Conservation (phyloP, 2,113 vertebrate genomes). For the Anas platyrhynchos region DNA sequence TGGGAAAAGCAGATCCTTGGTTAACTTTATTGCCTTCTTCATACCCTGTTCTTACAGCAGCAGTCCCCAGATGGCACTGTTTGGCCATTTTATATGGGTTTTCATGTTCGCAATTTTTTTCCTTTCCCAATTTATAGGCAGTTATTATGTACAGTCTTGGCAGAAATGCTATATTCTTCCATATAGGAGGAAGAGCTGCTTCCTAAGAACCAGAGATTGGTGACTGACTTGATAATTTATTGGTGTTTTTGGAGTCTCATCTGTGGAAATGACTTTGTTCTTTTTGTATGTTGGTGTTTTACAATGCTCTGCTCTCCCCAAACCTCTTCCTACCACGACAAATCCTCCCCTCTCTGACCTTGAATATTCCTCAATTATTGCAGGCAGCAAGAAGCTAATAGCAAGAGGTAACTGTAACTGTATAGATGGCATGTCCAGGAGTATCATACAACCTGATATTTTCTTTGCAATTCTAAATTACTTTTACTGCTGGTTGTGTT, state of each 20-base stretch:
- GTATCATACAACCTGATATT: not conserved
- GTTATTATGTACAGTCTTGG: not conserved
- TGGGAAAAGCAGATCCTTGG: not conserved
- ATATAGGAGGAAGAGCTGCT: not conserved
- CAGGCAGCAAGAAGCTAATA: not conserved
- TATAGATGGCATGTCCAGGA: not conserved
- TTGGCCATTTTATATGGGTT: not conserved
- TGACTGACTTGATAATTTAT: not conserved
- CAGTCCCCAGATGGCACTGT: slow-evolving; percentile 38
- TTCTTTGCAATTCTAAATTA: not conserved
- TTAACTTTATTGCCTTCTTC: not conserved
- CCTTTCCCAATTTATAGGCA: not conserved
- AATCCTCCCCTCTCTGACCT: not conserved
- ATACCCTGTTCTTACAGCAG: not conserved
- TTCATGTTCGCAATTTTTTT: not conserved
- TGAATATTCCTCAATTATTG: not conserved
- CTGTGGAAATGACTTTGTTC: not conserved
- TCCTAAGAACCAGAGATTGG: not conserved
- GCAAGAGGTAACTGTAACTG: not conserved
- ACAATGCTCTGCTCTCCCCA: not conserved
- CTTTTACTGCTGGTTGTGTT: not conserved
- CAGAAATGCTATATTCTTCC: not conserved
- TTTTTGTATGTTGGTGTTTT: not conserved
- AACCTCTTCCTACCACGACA: not conserved
- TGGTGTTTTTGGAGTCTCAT: not conserved